A percentile compares a stretch with the other conserved stretches of the same genome.
phyloP scores from a whole-genome alignment of 64 coral and sea anemone genomes.

The Dendronephthya gigantea region DNA sequence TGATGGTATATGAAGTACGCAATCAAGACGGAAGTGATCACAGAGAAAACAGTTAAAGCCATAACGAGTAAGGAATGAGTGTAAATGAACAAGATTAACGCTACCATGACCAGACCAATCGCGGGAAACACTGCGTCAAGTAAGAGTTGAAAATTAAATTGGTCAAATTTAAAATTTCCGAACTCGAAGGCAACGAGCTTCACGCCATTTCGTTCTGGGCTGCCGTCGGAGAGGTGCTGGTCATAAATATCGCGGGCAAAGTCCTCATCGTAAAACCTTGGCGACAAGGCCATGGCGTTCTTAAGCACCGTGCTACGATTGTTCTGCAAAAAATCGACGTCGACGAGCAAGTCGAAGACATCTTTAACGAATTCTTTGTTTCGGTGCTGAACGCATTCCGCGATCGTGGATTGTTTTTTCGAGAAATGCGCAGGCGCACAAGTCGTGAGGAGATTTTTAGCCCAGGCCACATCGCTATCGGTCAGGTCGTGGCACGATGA shows the following conservation, averaged over 20 bases:
- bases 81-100: slow-evolving; percentile 83
- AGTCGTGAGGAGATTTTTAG: neutral
- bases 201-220: slow-evolving; percentile 32
- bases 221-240: slow-evolving; percentile 36
- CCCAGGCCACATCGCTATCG: neutral
- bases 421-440: neutral
- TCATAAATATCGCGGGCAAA: slow-evolving; percentile 44
- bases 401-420: neutral
- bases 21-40: slow-evolving; percentile 69
- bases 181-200: slow-evolving; percentile 70
- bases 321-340: neutral
- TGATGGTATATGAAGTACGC: slow-evolving; percentile 87
- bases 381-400: neutral
- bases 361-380: neutral
- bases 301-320: neutral
- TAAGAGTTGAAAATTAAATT: slow-evolving; percentile 61
- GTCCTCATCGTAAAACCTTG: neutral
- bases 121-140: slow-evolving; percentile 69
- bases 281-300: neutral
- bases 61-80: slow-evolving; percentile 79
- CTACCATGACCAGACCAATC: slow-evolving; percentile 58
- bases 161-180: slow-evolving; percentile 59
- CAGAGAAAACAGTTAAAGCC: slow-evolving; percentile 55
- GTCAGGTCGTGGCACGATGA: neutral
- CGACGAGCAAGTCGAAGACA: neutral